A percentile compares a stretch with the other conserved stretches of the same genome.
Conservation (phyloP, 92 coral and sea anemone genomes). For the Epizoanthus scotinus region DNA sequence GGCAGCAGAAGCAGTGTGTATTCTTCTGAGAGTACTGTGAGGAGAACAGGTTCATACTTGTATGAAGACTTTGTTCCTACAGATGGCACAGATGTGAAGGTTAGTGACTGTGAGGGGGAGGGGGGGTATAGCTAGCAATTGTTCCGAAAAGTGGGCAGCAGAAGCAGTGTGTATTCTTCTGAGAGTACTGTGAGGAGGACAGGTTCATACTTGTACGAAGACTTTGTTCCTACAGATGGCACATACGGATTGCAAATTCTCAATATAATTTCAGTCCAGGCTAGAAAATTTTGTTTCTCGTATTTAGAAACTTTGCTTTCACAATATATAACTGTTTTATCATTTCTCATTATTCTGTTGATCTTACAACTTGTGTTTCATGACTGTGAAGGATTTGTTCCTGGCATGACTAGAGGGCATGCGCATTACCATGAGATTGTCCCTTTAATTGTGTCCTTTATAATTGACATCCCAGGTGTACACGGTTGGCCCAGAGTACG, state of each 20-base stretch:
- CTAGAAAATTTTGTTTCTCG: too few relatives aligned
- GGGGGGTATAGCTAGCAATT: conserved; percentile 92
- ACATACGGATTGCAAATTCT: too few relatives aligned
- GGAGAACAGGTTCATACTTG: conserved; percentile 85
- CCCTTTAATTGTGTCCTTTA: too few relatives aligned
- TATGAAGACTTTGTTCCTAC: conserved; percentile 98
- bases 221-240: conserved; percentile 96
- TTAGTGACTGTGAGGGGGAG: conserved; percentile 53
- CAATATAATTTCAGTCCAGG: too few relatives aligned
- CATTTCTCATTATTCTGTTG: too few relatives aligned
- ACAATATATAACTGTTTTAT: too few relatives aligned
- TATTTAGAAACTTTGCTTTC: too few relatives aligned
- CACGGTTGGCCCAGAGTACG: conserved; percentile 98
- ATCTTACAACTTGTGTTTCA: too few relatives aligned
- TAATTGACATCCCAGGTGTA: too few relatives aligned
- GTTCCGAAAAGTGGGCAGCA: conserved; percentile 94
- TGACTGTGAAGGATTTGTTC: too few relatives aligned
- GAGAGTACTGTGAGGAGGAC: conserved; percentile 86
- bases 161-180: conserved; percentile 94
- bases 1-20: conserved; percentile 97
- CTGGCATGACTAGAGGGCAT: too few relatives aligned
- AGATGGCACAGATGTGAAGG: conserved; percentile 98
- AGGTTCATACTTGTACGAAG: conserved; percentile 93
- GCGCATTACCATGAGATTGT: too few relatives aligned
- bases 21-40: conserved; percentile 89